A percentile compares a stretch with the other conserved stretches of the same genome.
Evolutionary conservation across 2,888 invertebrate genomes (phyloP).

Genomic region (Polietes domitor): DNA sequence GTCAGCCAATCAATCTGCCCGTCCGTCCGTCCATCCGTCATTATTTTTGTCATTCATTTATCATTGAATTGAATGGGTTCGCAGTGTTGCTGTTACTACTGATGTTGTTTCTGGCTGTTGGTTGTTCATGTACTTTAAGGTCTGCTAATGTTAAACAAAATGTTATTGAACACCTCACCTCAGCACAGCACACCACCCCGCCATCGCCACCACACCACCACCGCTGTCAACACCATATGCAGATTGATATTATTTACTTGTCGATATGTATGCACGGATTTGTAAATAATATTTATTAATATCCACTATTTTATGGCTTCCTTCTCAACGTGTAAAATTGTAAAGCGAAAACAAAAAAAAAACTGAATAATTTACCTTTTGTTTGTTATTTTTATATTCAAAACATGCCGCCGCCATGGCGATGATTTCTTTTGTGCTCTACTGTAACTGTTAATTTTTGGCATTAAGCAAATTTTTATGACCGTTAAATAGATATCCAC

Average conservation of each 20-base stretch:
- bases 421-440: slow-evolving; percentile 21
- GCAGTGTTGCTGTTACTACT: background rate
- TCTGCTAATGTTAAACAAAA: slow-evolving; percentile 38
- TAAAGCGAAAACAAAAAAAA: background rate
- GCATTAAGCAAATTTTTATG: background rate
- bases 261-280: background rate
- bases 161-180: background rate
- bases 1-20: background rate
- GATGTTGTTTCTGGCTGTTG: background rate
- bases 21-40: slow-evolving; percentile 6
- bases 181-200: background rate
- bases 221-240: too few species aligned
- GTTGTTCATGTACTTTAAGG: slow-evolving; percentile 17
- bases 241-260: background rate
- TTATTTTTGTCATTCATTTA: slow-evolving; percentile 56
- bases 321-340: background rate
- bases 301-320: slow-evolving; percentile 47
- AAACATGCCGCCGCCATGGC: slow-evolving; percentile 31
- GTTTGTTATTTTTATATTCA: slow-evolving; percentile 37
- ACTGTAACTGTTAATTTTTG: slow-evolving; percentile 37
- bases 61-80: slow-evolving; percentile 41
- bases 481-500: background rate
- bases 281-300: slow-evolving; percentile 33
- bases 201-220: background rate
- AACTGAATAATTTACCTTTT: background rate